Percentiles rank a stretch among this genome's conserved stretches.
Evolutionary conservation across 2,888 invertebrate genomes (phyloP).

Genomic region (Xestia rhomboidea): DNA sequence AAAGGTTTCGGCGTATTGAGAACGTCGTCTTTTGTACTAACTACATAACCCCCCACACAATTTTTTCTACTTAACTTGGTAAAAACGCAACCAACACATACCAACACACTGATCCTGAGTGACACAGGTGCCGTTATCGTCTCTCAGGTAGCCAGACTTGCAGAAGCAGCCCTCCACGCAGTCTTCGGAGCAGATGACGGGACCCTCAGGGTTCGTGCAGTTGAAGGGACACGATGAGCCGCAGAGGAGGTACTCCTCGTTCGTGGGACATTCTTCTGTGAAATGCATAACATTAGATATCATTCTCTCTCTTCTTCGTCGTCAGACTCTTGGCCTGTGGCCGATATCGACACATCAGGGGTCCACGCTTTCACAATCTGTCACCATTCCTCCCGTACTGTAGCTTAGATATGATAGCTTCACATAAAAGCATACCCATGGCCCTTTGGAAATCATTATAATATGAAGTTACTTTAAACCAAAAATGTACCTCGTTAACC

Average conservation of each 20-base stretch:
- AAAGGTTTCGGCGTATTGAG: background rate
- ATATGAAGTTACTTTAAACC: background rate
- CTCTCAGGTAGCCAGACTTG: constrained; percentile 80
- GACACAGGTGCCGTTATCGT: constrained; percentile 84
- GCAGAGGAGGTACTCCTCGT: constrained; percentile 86
- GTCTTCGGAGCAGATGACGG: constrained; percentile 77
- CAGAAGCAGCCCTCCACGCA: constrained; percentile 88
- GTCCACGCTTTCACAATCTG: no score
- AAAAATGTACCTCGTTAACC: background rate
- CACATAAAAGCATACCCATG: background rate
- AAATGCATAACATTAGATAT: constrained; percentile 2
- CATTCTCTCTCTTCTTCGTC: no score
- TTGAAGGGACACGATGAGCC: constrained; percentile 84
- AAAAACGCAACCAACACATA: constrained; percentile 4
- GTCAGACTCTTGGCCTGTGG: no score
- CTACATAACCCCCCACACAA: no score
- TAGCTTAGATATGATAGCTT: no score
- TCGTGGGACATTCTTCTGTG: constrained; percentile 83
- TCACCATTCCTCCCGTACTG: no score
- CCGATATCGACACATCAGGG: no score
- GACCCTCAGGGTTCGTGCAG: constrained; percentile 80
- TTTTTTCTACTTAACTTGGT: background rate
- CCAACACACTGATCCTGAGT: constrained; percentile 79
- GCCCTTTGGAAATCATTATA: background rate
- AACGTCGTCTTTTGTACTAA: background rate